Conservation (phyloP, 2,113 vertebrate species). For the Polyodon spathula region DNA sequence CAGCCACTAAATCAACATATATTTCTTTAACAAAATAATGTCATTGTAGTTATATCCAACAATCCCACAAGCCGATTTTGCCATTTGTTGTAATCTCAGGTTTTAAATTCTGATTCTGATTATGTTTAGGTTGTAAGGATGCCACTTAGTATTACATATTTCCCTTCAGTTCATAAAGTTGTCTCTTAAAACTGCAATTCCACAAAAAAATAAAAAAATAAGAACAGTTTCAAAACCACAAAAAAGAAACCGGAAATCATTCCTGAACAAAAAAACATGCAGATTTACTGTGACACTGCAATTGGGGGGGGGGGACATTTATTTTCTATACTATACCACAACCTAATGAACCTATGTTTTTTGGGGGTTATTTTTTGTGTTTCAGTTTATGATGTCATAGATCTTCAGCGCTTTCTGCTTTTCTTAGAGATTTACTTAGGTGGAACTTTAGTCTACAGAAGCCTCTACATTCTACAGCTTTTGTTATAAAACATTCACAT, state of each 20-base stretch:
- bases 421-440: too few species aligned
- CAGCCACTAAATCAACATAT: constrained; percentile 48
- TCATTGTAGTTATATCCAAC: constrained; percentile 54
- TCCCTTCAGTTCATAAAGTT: constrained; percentile 68
- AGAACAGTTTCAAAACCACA: constrained; percentile 54
- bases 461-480: too few species aligned
- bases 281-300: constrained; percentile 45
- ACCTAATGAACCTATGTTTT: constrained; percentile 42
- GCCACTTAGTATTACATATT: constrained; percentile 77
- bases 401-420: too few species aligned
- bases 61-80: constrained; percentile 44
- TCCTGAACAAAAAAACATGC: constrained; percentile 38
- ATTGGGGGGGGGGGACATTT: constrained; percentile 53
- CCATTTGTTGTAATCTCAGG: constrained; percentile 59
- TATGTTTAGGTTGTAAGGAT: constrained; percentile 70
- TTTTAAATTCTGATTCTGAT: constrained; percentile 67
- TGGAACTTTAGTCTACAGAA: too few species aligned
- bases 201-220: constrained; percentile 74
- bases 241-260: constrained; percentile 52
- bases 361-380: constrained; percentile 54
- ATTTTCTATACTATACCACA: constrained; percentile 54
- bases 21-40: constrained; percentile 32
- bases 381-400: constrained; percentile 52
- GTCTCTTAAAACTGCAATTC: constrained; percentile 67
- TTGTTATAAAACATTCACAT: too few species aligned